These are phyloP conservation scores for Apteryx owenii DNA, from an alignment of 2,113 vertebrate genomes.

Conservation along the genomic window DNA sequence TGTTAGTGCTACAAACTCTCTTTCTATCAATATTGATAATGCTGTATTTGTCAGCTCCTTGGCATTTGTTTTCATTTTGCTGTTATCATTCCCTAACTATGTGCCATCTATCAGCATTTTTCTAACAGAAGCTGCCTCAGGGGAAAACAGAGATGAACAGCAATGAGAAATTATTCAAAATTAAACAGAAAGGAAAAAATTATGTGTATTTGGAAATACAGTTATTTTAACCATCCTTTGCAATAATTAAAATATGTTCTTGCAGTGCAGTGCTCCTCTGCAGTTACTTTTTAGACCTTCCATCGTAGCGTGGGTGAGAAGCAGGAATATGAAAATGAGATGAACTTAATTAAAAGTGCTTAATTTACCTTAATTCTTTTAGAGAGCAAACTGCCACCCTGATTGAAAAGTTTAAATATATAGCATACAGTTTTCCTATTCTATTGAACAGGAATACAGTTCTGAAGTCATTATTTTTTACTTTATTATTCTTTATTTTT, in stretches of 20 bases:
- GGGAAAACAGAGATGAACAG: background rate
- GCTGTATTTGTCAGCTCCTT: background rate
- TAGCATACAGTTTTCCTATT: background rate
- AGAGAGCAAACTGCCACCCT: background rate
- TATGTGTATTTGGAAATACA: background rate
- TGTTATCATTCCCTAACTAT: background rate
- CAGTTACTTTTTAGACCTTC: slow-evolving; percentile 31
- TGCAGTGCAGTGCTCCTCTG: background rate
- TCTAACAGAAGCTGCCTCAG: background rate
- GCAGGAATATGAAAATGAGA: slow-evolving; percentile 46
- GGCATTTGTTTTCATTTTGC: background rate
- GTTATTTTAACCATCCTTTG: background rate
- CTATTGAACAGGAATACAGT: background rate
- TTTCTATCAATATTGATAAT: background rate
- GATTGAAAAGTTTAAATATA: background rate
- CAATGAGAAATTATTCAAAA: background rate
- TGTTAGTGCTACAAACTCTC: background rate
- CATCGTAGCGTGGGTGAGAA: slow-evolving; percentile 30
- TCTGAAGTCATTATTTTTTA: background rate
- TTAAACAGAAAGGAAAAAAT: background rate
- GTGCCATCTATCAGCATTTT: background rate
- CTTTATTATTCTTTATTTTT: background rate
- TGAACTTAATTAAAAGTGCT: slow-evolving; percentile 50
- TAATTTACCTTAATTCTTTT: slow-evolving; percentile 10
- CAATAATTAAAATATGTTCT: slow-evolving; percentile 31